Conservation (phyloP, 1,140 invertebrate genomes). For the Papilio aristodemus region DNA sequence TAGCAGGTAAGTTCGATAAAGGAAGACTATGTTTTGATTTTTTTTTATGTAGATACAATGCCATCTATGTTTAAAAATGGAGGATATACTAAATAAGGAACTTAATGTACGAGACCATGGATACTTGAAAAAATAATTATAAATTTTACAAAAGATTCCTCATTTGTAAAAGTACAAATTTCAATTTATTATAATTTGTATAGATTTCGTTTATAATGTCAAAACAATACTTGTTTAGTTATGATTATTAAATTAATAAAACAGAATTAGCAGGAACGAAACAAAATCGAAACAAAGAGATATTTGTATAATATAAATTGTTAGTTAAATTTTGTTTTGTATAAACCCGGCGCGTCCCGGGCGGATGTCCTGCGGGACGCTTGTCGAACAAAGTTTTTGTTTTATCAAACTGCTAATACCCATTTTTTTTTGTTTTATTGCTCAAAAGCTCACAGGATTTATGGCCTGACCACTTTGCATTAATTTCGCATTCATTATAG, state of each 20-base stretch:
- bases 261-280: constrained; percentile 4
- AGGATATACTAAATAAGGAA: no score
- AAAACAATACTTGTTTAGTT: no score
- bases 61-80: no score
- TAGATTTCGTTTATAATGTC: no score
- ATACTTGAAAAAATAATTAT: no score
- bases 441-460: constrained; percentile 66
- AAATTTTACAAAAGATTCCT: no score
- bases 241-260: constrained; percentile 9
- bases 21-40: no score
- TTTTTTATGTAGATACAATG: no score
- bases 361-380: constrained; percentile 53
- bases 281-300: constrained; percentile 5
- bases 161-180: no score
- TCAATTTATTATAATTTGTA: no score
- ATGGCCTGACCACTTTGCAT: constrained; percentile 70
- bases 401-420: constrained; percentile 72
- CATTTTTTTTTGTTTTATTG: constrained; percentile 75
- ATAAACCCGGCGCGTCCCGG: constrained; percentile 38
- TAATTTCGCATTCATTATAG: constrained; percentile 76
- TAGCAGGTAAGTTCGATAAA: no score
- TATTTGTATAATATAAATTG: constrained; percentile 9
- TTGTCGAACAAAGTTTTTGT: constrained; percentile 74
- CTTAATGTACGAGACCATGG: no score
- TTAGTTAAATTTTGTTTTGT: constrained; percentile 21